phyloP scores from a whole-genome alignment of 2,888 invertebrate species.

The Cepaea hortensis region DNA sequence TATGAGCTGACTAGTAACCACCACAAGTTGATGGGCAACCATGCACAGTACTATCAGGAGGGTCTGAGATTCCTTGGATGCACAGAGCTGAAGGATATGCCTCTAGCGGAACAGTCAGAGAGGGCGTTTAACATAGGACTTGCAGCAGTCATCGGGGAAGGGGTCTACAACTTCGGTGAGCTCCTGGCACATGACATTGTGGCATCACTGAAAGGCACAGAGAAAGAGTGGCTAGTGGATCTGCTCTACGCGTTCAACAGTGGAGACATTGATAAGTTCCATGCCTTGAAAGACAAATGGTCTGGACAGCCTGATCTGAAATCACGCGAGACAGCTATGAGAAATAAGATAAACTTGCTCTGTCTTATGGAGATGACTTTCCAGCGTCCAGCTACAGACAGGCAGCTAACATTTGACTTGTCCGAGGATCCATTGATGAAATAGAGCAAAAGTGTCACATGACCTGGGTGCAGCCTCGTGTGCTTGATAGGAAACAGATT shows the following conservation, averaged over 20 bases:
- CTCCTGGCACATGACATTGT: slow-evolving; percentile 95
- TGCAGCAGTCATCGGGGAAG: slow-evolving; percentile 90
- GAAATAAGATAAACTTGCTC: slow-evolving; percentile 94
- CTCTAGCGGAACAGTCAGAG: slow-evolving; percentile 71
- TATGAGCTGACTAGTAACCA: slow-evolving; percentile 94
- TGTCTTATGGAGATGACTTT: slow-evolving; percentile 99
- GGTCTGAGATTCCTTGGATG: slow-evolving; percentile 88
- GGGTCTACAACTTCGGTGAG: slow-evolving; percentile 97
- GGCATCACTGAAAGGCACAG: slow-evolving; percentile 86
- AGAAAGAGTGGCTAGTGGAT: slow-evolving; percentile 88
- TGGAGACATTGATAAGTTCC: slow-evolving; percentile 81
- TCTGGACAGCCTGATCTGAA: slow-evolving; percentile 86
- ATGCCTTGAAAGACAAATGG: slow-evolving; percentile 84
- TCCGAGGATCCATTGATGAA: slow-evolving; percentile 96
- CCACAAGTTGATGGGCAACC: slow-evolving; percentile 84
- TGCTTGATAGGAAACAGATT: slow-evolving; percentile 84
- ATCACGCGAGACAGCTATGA: slow-evolving; percentile 86
- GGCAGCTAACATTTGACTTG: slow-evolving; percentile 91
- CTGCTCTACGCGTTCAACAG: slow-evolving; percentile 81
- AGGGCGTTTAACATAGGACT: slow-evolving; percentile 93
- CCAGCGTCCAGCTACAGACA: slow-evolving; percentile 90
- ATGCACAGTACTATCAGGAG: slow-evolving; percentile 95
- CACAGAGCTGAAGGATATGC: slow-evolving; percentile 80
- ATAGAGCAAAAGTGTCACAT: slow-evolving; percentile 85
- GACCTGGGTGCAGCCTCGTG: slow-evolving; percentile 91